A percentile compares a stretch with the other conserved stretches of the same genome.
phyloP scores from a whole-genome alignment of 1,140 invertebrate species.

The Magallana ariakensis region DNA sequence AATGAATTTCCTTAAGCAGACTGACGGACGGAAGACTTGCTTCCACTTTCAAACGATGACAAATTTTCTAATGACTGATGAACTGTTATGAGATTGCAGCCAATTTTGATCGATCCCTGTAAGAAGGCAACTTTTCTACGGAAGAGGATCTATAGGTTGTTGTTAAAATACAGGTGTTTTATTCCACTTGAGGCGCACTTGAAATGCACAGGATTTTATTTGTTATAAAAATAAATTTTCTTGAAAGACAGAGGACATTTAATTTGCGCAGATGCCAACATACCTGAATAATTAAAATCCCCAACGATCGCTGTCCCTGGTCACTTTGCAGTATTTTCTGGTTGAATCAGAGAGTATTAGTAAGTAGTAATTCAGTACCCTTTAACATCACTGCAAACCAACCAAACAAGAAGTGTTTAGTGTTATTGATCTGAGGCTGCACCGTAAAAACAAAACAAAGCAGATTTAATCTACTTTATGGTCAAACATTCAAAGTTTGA shows the following conservation, averaged over 20 bases:
- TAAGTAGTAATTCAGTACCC: neutral
- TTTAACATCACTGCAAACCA: too few relatives aligned
- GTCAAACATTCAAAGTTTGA: too few relatives aligned
- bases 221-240: neutral
- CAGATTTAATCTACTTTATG: too few relatives aligned
- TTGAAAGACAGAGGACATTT: neutral
- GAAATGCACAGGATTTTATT: neutral
- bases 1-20: neutral
- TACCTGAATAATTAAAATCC: neutral
- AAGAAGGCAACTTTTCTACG: neutral
- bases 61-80: neutral
- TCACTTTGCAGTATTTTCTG: neutral
- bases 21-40: neutral
- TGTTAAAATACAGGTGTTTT: conserved; percentile 19
- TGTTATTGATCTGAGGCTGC: too few relatives aligned
- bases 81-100: neutral
- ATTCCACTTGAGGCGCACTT: neutral
- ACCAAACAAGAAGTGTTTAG: too few relatives aligned
- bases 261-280: neutral
- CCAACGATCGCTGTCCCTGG: neutral
- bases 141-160: neutral
- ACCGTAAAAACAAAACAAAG: too few relatives aligned
- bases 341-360: neutral
- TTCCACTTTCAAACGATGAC: neutral
- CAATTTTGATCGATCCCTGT: neutral